Evolutionary conservation across 2,888 invertebrate species (phyloP).

Genomic region (Morinoia aosen): DNA sequence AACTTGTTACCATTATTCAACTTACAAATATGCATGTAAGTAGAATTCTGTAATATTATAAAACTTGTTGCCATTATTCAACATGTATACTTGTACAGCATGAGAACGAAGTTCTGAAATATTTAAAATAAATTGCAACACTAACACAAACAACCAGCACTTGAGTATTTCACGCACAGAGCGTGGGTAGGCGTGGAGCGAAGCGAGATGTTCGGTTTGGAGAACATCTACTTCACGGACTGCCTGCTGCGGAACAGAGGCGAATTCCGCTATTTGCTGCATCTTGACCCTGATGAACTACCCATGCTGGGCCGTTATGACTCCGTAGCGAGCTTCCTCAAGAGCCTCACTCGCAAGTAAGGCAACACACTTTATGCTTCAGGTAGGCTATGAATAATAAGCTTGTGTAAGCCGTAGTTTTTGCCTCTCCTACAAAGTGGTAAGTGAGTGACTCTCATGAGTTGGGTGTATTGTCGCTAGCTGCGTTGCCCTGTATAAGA

Average conservation of each 20-base stretch:
- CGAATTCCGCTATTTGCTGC: slow-evolving; percentile 59
- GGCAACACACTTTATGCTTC: neutral
- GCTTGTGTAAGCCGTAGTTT: neutral
- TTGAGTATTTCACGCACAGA: slow-evolving; percentile 1
- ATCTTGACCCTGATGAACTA: slow-evolving; percentile 60
- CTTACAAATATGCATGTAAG: no score
- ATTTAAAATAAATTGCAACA: no score
- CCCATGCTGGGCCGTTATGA: slow-evolving; percentile 46
- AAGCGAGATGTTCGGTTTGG: slow-evolving; percentile 57
- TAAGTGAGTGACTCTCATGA: neutral
- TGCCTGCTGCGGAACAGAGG: slow-evolving; percentile 59
- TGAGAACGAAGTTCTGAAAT: no score
- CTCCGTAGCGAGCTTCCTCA: neutral
- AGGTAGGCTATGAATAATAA: neutral
- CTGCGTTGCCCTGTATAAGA: neutral
- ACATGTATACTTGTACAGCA: no score
- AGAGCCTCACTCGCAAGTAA: neutral
- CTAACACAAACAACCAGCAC: neutral
- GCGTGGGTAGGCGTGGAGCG: slow-evolving; percentile 48
- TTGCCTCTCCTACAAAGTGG: neutral
- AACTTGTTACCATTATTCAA: no score
- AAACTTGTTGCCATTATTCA: no score
- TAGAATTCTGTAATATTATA: no score
- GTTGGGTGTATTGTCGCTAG: neutral
- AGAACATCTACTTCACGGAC: slow-evolving; percentile 60